These are phyloP conservation scores for Magallana nippona DNA, from an alignment of 2,888 invertebrate species.

Conservation along the genomic window DNA sequence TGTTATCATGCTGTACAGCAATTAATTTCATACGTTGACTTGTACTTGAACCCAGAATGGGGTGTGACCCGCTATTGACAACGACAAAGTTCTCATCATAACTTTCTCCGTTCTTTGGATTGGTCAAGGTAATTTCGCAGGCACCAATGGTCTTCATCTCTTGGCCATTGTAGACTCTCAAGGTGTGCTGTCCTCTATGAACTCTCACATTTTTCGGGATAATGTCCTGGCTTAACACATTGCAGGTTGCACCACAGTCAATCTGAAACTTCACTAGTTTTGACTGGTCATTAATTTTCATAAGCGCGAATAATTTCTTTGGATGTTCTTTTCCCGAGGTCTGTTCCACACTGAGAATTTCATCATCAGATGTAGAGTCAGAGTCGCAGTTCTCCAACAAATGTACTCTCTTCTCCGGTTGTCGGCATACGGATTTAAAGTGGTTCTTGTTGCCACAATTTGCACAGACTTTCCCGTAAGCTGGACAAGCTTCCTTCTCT, in stretches of 20 bases:
- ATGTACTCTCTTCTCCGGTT: not conserved
- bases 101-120: no score
- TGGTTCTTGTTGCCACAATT: slow-evolving; percentile 46
- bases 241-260: slow-evolving; percentile 35
- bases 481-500: slow-evolving; percentile 42
- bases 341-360: slow-evolving; percentile 1
- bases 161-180: not conserved
- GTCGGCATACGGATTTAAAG: slow-evolving; percentile 33
- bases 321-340: not conserved
- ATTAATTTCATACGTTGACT: slow-evolving; percentile 44
- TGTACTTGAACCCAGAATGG: slow-evolving; percentile 35
- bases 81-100: slow-evolving; percentile 36
- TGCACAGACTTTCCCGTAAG: slow-evolving; percentile 38
- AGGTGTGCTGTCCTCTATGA: not conserved
- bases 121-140: not conserved
- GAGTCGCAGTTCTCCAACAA: not conserved
- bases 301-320: not conserved
- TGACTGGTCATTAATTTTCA: not conserved
- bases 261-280: slow-evolving; percentile 13
- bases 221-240: not conserved
- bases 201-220: not conserved
- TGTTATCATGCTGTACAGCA: slow-evolving; percentile 22
- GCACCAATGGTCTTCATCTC: not conserved
- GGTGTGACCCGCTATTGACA: slow-evolving; percentile 20
- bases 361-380: slow-evolving; percentile 29